Conservation (phyloP, 1,140 invertebrate genomes). For the Leptinotarsa defecta region DNA sequence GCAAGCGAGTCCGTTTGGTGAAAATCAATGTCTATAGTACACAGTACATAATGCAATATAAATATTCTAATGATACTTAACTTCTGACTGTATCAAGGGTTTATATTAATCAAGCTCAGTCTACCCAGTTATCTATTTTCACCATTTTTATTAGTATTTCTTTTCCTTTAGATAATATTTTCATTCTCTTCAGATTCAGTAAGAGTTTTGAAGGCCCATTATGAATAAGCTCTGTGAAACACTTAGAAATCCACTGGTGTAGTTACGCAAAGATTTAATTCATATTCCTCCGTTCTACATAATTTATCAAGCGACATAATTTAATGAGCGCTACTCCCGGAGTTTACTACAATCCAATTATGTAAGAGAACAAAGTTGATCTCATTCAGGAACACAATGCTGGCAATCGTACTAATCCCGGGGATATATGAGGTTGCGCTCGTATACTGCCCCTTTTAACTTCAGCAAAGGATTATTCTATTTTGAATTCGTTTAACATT, state of each 20-base stretch:
- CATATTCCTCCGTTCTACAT: not conserved
- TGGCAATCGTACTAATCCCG: conserved; percentile 4
- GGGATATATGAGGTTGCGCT: not conserved
- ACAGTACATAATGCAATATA: no score
- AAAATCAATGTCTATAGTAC: no score
- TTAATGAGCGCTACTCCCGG: not conserved
- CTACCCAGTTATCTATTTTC: no score
- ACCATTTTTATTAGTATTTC: no score
- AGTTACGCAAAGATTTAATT: not conserved
- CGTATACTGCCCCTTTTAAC: not conserved
- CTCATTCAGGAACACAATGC: conserved; percentile 1
- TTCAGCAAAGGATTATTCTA: not conserved
- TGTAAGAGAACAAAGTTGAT: conserved; percentile 8
- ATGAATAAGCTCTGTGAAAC: not conserved
- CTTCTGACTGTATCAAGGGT: no score
- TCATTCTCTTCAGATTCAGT: no score
- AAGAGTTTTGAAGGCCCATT: no score
- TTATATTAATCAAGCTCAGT: no score
- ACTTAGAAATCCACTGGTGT: not conserved
- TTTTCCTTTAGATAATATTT: no score
- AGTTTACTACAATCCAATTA: conserved; percentile 8
- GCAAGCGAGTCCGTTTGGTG: no score
- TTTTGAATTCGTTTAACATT: conserved; percentile 9
- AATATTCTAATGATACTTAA: no score
- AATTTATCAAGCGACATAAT: conserved; percentile 8